A percentile compares a stretch with the other conserved stretches of the same genome.
These are phyloP conservation scores for Protodeltote pygarga DNA, from an alignment of 2,888 invertebrate genomes.

Conservation along the genomic window DNA sequence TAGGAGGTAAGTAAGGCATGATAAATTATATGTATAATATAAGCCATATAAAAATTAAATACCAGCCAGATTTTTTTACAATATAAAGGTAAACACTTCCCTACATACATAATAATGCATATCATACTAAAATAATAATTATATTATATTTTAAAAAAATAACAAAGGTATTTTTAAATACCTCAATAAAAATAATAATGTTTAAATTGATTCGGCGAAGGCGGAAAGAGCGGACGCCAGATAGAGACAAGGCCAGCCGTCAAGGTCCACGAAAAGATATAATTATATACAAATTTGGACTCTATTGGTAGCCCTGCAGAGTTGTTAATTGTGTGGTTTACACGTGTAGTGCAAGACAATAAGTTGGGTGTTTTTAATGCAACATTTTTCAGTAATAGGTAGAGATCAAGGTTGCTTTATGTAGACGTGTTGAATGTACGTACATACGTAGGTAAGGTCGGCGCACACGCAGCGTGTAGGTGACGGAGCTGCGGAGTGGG, in stretches of 20 bases:
- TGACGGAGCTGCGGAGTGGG: conserved; percentile 20
- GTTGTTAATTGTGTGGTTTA: conserved; percentile 52
- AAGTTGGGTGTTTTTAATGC: conserved; percentile 79
- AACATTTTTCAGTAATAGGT: conserved; percentile 84
- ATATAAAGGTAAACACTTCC: background rate
- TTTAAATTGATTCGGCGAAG: conserved; percentile 84
- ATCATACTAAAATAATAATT: conserved; percentile 7
- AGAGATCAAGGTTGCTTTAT: conserved; percentile 79
- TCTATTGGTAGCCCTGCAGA: conserved; percentile 52
- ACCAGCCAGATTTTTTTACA: too few relatives aligned
- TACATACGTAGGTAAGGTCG: conserved; percentile 54
- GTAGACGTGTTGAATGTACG: conserved; percentile 41
- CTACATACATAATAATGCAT: background rate
- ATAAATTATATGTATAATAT: too few relatives aligned
- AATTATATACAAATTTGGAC: conserved; percentile 54
- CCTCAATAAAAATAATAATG: conserved; percentile 75
- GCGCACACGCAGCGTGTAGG: conserved; percentile 21
- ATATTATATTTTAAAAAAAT: conserved; percentile 20
- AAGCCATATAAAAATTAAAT: too few relatives aligned
- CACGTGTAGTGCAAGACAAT: conserved; percentile 72
- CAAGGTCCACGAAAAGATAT: conserved; percentile 73
- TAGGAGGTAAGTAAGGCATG: too few relatives aligned
- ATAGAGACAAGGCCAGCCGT: conserved; percentile 80
- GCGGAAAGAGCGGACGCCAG: conserved; percentile 85
- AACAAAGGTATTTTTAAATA: conserved; percentile 55